Percentiles rank a stretch among this genome's conserved stretches.
These are phyloP conservation scores for Onychomys torridus DNA, from an alignment of 2,797 vertebrate species.

Conservation along the genomic window DNA sequence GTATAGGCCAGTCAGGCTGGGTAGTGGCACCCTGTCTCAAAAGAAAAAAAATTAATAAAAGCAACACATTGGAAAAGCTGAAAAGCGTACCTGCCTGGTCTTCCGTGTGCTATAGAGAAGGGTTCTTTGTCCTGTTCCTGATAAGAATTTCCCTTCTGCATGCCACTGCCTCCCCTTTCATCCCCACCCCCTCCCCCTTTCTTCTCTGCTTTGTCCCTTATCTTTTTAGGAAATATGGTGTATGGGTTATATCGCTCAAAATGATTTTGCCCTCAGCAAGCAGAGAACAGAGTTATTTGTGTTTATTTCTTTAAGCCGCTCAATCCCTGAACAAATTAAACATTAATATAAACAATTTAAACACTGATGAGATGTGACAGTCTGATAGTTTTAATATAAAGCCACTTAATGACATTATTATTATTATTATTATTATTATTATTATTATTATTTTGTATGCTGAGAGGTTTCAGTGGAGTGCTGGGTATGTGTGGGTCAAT, in stretches of 20 bases:
- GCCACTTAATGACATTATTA: conserved; percentile 7
- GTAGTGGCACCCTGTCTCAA: background rate
- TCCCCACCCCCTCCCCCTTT: accelerated
- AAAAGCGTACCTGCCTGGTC: background rate
- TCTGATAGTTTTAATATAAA: conserved; percentile 78
- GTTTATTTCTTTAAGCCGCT: conserved; percentile 50
- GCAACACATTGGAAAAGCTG: background rate
- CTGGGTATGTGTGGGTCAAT: background rate
- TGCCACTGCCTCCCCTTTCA: background rate
- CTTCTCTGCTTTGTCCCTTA: background rate
- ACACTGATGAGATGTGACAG: conserved; percentile 65
- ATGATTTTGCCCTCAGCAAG: conserved; percentile 36
- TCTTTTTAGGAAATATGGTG: background rate
- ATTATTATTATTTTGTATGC: background rate
- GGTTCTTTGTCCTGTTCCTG: background rate
- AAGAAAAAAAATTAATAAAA: background rate
- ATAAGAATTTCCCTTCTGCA: background rate
- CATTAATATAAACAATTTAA: conserved; percentile 79
- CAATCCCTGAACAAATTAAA: conserved; percentile 80
- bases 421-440: background rate
- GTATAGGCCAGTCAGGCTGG: background rate
- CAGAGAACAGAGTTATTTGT: background rate
- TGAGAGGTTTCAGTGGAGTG: background rate
- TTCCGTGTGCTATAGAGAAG: background rate
- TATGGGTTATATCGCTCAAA: background rate